These are phyloP conservation scores for Alcedo quadribrachys DNA, from an alignment of 2,797 vertebrate species.

Conservation along the genomic window DNA sequence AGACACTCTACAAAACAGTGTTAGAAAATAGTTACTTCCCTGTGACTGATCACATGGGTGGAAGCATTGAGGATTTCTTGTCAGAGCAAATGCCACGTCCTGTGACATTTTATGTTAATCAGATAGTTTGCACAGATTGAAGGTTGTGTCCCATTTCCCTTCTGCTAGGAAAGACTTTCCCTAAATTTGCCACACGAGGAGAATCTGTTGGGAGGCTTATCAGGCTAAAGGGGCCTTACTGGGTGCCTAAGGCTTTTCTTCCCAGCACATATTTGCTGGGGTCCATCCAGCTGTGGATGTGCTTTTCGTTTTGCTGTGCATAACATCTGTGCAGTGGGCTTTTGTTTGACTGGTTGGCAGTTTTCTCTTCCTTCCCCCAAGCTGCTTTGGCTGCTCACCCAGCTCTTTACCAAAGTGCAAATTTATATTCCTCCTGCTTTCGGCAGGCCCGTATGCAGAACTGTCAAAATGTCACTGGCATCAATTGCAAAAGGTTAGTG, in stretches of 20 bases:
- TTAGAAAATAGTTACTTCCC: background rate
- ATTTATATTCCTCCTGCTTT: slow-evolving; percentile 62
- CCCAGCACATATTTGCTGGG: background rate
- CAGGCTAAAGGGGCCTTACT: slow-evolving; percentile 2
- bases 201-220: background rate
- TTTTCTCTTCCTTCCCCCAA: slow-evolving; percentile 40
- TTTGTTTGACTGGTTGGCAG: slow-evolving; percentile 10
- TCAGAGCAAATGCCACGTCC: background rate
- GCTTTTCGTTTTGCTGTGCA: background rate
- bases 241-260: slow-evolving; percentile 31
- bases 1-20: background rate
- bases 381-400: slow-evolving; percentile 62
- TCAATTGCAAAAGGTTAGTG: slow-evolving; percentile 56
- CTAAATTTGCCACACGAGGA: background rate
- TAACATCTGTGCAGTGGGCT: slow-evolving; percentile 56
- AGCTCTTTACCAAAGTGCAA: slow-evolving; percentile 62
- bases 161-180: background rate
- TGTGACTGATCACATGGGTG: background rate
- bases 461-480: slow-evolving; percentile 67
- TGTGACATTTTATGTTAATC: background rate
- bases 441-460: slow-evolving; percentile 42
- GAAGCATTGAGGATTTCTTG: background rate
- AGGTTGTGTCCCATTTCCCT: background rate
- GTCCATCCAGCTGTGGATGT: background rate
- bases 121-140: background rate